Conservation (phyloP, 2,888 invertebrate species). For the Priocnemis perturbator region DNA sequence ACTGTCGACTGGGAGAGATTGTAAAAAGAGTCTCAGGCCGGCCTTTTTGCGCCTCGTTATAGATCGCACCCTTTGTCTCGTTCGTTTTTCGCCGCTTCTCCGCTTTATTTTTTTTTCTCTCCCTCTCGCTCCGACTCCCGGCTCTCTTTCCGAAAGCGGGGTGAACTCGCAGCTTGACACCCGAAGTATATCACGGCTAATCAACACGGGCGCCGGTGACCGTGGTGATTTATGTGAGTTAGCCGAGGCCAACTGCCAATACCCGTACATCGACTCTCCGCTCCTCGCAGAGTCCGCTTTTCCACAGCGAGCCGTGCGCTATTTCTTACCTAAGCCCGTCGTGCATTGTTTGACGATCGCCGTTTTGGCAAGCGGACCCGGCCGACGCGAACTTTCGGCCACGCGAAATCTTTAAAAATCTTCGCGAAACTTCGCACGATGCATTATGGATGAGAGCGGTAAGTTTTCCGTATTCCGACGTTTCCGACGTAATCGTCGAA, state of each 20-base stretch:
- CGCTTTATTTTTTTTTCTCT: no score
- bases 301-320: background rate
- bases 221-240: conserved; percentile 57
- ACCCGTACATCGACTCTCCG: conserved; percentile 42
- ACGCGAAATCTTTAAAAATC: no score
- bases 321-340: conserved; percentile 13
- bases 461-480: no score
- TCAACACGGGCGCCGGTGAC: conserved; percentile 56
- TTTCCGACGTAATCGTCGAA: no score
- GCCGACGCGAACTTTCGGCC: no score
- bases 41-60: conserved; percentile 25
- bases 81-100: no score
- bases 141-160: conserved; percentile 20
- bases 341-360: background rate
- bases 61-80: no score
- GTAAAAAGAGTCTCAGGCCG: conserved; percentile 20
- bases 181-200: conserved; percentile 59
- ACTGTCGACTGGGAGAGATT: conserved; percentile 21
- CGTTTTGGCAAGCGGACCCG: no score
- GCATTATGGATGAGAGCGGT: no score
- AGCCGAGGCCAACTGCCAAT: conserved; percentile 52
- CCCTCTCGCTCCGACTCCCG: conserved; percentile 15
- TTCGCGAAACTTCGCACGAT: no score
- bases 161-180: conserved; percentile 49
- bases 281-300: background rate